Base-by-base conservation (phyloP, 2,113 vertebrate genomes). In the Psilopsiagon aymara region DNA sequence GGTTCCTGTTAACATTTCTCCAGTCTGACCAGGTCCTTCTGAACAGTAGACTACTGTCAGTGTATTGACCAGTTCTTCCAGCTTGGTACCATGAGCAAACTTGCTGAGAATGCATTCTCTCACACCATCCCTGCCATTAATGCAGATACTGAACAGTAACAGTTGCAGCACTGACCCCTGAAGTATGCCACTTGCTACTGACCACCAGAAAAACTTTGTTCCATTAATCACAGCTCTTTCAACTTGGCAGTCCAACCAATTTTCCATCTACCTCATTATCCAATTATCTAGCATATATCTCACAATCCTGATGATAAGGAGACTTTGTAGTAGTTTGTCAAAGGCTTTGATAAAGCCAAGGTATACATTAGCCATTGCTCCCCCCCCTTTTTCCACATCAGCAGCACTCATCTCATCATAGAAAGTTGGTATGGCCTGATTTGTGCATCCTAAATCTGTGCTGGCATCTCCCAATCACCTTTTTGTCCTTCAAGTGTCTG, bases 101-200 rank as follows among this genome's bases (percentile, higher is more conserved):
- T 43, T 82, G 49, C 60, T 57, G 19, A 88, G 35, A 74, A 43
- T 44, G 13, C 6, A 28, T 33, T 64, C 16, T 74, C 39, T 67
- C 27, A 15, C 37, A 59, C 7, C 28, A 63, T 37, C 16, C 21
- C 80, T 28, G 6, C 3, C n/a, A 29, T 67, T 52, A 35, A 47
- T 13, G 12, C 8, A 77, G 31, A 60, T 1, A 7, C 10, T 41
- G 47, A 81, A 51, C 44, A 51, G 9, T 21, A 44, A 33, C 1
- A 4, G 52, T 20, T 4, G 8, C 21, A n/a, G 33, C n/a, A 49
- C 6, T 1, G 1, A 62, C 7, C 7, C 19, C 39, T 52, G 41
- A 84, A 88, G 35, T 10, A 82, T 35, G 9, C 2, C 10, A 27
- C 13, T 57, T 44, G 5, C 10, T 76, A 35, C 13, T 35, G 35